Evolutionary conservation across 1,140 invertebrate species (phyloP).

Genomic region (Pseudomyrmex gracilis): DNA sequence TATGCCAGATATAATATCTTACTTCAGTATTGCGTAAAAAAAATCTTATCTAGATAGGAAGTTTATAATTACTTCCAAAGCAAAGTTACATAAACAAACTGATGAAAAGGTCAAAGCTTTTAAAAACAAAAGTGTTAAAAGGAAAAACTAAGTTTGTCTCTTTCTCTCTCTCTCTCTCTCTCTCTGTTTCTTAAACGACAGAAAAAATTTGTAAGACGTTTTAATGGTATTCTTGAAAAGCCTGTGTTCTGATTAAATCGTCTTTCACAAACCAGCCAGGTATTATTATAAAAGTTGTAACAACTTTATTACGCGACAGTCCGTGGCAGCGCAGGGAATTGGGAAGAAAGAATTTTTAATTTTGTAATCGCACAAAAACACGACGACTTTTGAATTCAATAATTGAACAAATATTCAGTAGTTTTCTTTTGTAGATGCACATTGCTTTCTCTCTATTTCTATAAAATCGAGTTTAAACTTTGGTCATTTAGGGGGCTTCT

Average conservation of each 20-base stretch:
- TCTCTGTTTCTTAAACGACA: constrained; percentile 18
- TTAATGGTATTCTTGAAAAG: constrained; percentile 51
- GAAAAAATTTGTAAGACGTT: constrained; percentile 58
- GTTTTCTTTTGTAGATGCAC: constrained; percentile 25
- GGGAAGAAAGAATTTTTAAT: constrained; percentile 59
- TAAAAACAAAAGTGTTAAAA: constrained; percentile 33
- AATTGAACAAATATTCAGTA: constrained; percentile 27
- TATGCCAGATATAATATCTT: background rate
- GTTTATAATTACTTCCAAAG: constrained; percentile 16
- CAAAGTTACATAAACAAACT: constrained; percentile 32
- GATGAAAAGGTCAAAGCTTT: constrained; percentile 27
- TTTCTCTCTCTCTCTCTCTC: too few species aligned
- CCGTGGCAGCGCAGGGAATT: constrained; percentile 17
- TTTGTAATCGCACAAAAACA: constrained; percentile 52
- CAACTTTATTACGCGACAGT: constrained; percentile 50
- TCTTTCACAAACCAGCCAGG: constrained; percentile 52
- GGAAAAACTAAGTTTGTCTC: constrained; percentile 20
- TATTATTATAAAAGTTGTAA: constrained; percentile 62
- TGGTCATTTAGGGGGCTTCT: background rate
- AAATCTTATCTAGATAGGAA: constrained; percentile 16
- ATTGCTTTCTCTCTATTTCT: constrained; percentile 16
- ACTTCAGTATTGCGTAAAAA: background rate
- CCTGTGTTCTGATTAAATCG: constrained; percentile 58
- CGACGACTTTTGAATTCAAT: constrained; percentile 51
- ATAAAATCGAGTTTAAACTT: constrained; percentile 42